phyloP scores from a whole-genome alignment of 1,140 invertebrate species.

The Pseudomyrmex gracilis region DNA sequence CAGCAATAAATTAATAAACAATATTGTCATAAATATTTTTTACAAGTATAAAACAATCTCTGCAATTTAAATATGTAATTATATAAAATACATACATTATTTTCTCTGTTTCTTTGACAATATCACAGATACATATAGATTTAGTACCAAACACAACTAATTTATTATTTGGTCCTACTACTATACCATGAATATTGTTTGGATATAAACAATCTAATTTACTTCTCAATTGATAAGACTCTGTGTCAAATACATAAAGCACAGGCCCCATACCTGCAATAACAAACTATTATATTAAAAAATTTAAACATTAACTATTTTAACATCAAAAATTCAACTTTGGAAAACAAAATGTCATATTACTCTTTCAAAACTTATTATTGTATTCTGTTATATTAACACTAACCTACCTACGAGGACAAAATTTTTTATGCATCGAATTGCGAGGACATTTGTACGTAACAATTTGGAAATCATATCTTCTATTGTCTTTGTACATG shows the following conservation, averaged over 20 bases:
- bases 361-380: not conserved
- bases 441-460: slow-evolving; percentile 83
- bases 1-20: slow-evolving; percentile 49
- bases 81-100: slow-evolving; percentile 65
- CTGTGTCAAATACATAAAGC: slow-evolving; percentile 79
- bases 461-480: slow-evolving; percentile 75
- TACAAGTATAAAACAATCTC: slow-evolving; percentile 30
- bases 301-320: not conserved
- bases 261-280: slow-evolving; percentile 84
- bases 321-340: not conserved
- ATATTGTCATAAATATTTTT: slow-evolving; percentile 69
- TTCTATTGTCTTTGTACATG: slow-evolving; percentile 5
- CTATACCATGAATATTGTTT: slow-evolving; percentile 85
- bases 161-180: slow-evolving; percentile 73
- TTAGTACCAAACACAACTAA: slow-evolving; percentile 85
- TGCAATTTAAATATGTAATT: slow-evolving; percentile 51
- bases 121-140: slow-evolving; percentile 78
- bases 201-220: slow-evolving; percentile 81
- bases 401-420: slow-evolving; percentile 82
- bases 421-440: slow-evolving; percentile 79
- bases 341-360: not conserved
- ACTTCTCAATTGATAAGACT: slow-evolving; percentile 72
- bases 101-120: slow-evolving; percentile 63
- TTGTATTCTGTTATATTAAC: not conserved
- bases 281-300: slow-evolving; percentile 24